Base-by-base conservation (phyloP, 2,797 vertebrate genomes). In the Typhlichthys subterraneus region DNA sequence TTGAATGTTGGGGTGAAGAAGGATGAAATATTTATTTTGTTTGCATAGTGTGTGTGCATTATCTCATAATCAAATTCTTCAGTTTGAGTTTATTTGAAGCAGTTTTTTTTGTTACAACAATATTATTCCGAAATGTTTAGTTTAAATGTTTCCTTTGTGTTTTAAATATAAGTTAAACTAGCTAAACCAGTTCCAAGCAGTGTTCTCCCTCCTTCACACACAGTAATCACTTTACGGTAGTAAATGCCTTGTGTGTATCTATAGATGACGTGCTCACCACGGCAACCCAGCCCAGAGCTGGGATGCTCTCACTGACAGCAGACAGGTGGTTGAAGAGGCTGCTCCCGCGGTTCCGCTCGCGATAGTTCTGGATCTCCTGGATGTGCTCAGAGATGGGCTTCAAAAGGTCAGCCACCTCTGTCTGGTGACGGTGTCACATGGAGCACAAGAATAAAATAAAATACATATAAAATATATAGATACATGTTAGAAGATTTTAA, bases 251-350 rank as follows among this genome's bases (percentile, higher is more conserved):
- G 23, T 38, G 0, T 49, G 50, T 55, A 49, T 60, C 51, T 31
- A 17, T 31, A 9, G 15, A 5, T n/a, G 11, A 15, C 2, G 66
- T 87, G 23, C 95, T 94, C 79, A 99, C 98, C 95, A 99, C 95
- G 9, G 97, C 91, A 77, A 99, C 94, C 98, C 98, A 99, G 3
- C 98, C 98, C 17, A 99, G 93, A 3, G 96, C 97, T 0, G 97
- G 94, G 80, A 99, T 96, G 90, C 97, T 99, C 83, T 99, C 98
- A 2, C 97, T 99, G 84, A 99, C 89, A 0, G 97, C 97, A 0
- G 98, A 99, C 52, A 99, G 93, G 79, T 99, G 98, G 85, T 99
- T 99, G 86, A 99, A 99, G 87, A 98, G 88, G 66, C 60, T 57
- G 81, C 96, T 97, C 49, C 96, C 96, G 8, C 97, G 94, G 87